Percentiles rank a stretch among this genome's conserved stretches.
These are phyloP conservation scores for Conus ventricosus DNA, from an alignment of 1,140 invertebrate genomes.

Conservation along the genomic window DNA sequence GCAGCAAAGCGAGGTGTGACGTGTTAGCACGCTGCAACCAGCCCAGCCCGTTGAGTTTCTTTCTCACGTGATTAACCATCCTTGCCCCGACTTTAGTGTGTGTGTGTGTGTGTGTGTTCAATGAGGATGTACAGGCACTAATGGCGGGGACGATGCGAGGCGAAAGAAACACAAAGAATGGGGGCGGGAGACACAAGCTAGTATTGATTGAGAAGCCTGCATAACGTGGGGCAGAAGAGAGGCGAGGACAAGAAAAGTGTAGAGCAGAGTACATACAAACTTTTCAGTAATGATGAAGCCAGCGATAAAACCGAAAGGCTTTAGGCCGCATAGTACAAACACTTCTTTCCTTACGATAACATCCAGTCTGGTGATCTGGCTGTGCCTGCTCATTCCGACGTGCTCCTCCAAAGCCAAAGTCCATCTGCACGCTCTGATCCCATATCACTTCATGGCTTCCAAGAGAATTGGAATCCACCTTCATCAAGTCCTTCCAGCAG, in stretches of 20 bases:
- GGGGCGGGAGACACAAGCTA: no score
- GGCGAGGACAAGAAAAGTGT: background rate
- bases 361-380: background rate
- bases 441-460: conserved; percentile 31
- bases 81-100: no score
- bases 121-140: no score
- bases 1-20: no score
- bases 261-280: background rate
- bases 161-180: no score
- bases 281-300: background rate
- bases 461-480: conserved; percentile 34
- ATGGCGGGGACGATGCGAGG: no score
- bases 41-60: no score
- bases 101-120: no score
- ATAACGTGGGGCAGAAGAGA: background rate
- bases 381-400: background rate
- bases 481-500: conserved; percentile 28
- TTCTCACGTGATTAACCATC: no score
- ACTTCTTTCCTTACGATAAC: background rate
- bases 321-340: background rate
- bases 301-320: background rate
- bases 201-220: no score
- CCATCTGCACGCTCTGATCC: conserved; percentile 47
- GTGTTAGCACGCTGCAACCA: no score
- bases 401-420: conserved; percentile 29